Evolutionary conservation across 1,140 invertebrate genomes (phyloP).

Genomic region (Heliconius melpomene): DNA sequence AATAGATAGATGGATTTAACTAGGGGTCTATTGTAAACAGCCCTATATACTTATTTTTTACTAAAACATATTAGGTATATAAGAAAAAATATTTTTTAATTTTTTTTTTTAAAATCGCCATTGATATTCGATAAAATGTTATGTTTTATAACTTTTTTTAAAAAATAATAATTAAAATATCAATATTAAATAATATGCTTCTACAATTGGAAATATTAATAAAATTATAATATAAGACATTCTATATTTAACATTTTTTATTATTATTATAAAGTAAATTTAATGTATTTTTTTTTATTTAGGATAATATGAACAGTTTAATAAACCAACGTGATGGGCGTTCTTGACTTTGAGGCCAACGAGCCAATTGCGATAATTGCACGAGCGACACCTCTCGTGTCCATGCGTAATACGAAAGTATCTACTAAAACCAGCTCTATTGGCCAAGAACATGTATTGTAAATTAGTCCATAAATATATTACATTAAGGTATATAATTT

Average conservation of each 20-base stretch:
- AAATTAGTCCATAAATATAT: constrained; percentile 36
- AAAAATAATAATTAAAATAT: too few relatives aligned
- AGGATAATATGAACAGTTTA: constrained; percentile 31
- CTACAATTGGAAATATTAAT: too few relatives aligned
- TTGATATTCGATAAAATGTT: too few relatives aligned
- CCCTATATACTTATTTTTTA: too few relatives aligned
- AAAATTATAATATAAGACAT: neutral
- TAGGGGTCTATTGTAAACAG: constrained; percentile 7
- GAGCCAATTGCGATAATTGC: constrained; percentile 79
- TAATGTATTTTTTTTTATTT: constrained; percentile 20
- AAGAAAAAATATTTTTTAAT: too few relatives aligned
- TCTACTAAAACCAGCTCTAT: constrained; percentile 36
- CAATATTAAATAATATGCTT: too few relatives aligned
- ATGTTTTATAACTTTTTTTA: too few relatives aligned
- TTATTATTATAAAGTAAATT: constrained; percentile 14
- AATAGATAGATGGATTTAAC: constrained; percentile 37
- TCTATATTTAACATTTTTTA: neutral
- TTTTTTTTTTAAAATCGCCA: too few relatives aligned
- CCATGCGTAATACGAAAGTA: constrained; percentile 39
- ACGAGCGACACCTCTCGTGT: constrained; percentile 62
- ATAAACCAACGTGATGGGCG: constrained; percentile 61
- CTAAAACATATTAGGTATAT: too few relatives aligned
- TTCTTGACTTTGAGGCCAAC: constrained; percentile 69
- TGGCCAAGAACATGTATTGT: constrained; percentile 19
- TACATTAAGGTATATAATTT: constrained; percentile 27